These are phyloP conservation scores for Chaunax sp. DNA, from an alignment of 2,797 vertebrate genomes.

Conservation along the genomic window DNA sequence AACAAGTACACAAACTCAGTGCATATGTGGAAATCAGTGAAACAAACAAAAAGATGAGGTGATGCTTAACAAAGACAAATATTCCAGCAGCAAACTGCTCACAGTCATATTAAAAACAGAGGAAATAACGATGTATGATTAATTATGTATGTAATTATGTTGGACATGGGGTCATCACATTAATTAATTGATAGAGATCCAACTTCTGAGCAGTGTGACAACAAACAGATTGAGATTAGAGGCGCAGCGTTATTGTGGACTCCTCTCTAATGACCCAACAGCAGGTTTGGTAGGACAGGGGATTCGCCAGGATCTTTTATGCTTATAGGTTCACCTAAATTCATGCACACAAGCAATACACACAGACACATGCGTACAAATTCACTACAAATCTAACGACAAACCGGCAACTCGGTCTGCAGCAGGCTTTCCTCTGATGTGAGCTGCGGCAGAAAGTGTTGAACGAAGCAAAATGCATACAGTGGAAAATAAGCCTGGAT, in stretches of 20 bases:
- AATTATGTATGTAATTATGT: no score
- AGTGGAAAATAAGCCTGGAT: constrained; percentile 50
- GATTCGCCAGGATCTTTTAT: constrained; percentile 35
- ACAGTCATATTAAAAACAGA: neutral
- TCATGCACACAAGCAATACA: constrained; percentile 14
- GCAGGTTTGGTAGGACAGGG: constrained; percentile 39
- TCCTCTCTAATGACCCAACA: constrained; percentile 65
- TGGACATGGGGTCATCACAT: constrained; percentile 48
- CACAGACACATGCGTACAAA: constrained; percentile 17
- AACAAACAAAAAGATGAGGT: neutral
- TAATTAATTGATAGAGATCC: constrained; percentile 65
- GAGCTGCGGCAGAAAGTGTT: constrained; percentile 57
- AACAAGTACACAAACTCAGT: constrained; percentile 13
- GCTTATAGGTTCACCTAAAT: constrained; percentile 18
- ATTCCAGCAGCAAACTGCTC: neutral
- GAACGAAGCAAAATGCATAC: constrained; percentile 60
- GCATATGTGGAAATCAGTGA: constrained; percentile 11
- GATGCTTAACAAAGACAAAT: neutral
- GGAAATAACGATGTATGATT: constrained; percentile 49
- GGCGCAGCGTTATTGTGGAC: constrained; percentile 41
- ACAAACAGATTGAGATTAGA: constrained; percentile 63
- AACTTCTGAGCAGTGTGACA: constrained; percentile 49
- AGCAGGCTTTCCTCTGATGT: constrained; percentile 34
- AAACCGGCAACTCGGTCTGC: constrained; percentile 24
- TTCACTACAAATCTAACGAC: constrained; percentile 11